Evolutionary conservation across 1,140 invertebrate species (phyloP).

Genomic region (Drosophila carrolli): DNA sequence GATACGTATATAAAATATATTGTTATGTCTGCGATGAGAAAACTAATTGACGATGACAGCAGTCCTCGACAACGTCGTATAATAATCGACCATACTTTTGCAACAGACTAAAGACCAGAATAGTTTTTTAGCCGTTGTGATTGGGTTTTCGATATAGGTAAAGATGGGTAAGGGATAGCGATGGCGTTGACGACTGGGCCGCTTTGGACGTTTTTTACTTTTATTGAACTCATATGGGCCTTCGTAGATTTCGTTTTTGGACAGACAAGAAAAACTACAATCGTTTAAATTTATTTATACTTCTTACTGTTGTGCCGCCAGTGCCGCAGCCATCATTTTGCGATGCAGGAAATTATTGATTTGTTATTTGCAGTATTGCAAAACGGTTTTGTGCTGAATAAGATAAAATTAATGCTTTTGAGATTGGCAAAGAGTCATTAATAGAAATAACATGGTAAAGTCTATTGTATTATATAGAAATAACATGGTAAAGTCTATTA

Average conservation of each 20-base stretch:
- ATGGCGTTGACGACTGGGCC: slow-evolving; percentile 17
- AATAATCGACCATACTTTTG: slow-evolving; percentile 13
- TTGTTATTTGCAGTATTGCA: slow-evolving; percentile 60
- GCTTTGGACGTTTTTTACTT: slow-evolving; percentile 26
- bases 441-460: no score
- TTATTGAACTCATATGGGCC: slow-evolving; percentile 37
- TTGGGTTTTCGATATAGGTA: background rate
- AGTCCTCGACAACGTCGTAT: slow-evolving; percentile 16
- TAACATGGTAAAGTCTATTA: no score
- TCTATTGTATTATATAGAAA: no score
- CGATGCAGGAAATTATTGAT: slow-evolving; percentile 72
- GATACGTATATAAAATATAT: slow-evolving; percentile 75
- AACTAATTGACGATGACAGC: slow-evolving; percentile 76
- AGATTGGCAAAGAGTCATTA: no score
- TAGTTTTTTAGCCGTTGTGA: slow-evolving; percentile 20
- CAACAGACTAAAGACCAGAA: slow-evolving; percentile 6
- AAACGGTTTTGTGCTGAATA: no score
- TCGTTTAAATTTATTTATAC: slow-evolving; percentile 70
- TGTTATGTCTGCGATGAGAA: slow-evolving; percentile 74
- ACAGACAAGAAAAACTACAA: slow-evolving; percentile 42
- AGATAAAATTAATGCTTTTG: no score
- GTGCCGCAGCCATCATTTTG: slow-evolving; percentile 47
- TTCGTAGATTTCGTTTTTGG: slow-evolving; percentile 62
- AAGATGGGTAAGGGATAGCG: background rate
- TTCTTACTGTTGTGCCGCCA: slow-evolving; percentile 47